Evolutionary conservation across 2,113 vertebrate genomes (phyloP).

Genomic region (Grallaria varia): DNA sequence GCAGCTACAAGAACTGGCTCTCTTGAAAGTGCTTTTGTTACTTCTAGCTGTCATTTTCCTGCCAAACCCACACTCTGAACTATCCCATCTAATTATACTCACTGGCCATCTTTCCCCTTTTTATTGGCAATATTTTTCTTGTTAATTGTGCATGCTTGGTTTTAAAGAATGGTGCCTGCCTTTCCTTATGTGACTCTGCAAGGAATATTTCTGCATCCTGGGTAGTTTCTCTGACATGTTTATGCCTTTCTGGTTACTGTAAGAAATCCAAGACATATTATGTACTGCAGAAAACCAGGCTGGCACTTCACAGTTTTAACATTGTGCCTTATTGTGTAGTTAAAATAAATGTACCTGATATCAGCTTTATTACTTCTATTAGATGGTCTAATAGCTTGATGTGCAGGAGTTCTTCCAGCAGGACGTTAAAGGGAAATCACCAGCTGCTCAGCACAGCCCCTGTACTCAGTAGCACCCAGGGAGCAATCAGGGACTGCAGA

Average conservation of each 20-base stretch:
- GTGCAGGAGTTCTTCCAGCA: not conserved
- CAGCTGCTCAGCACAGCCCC: not conserved
- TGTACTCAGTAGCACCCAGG: not conserved
- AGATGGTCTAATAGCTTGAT: not conserved
- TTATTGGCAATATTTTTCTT: conserved; percentile 66
- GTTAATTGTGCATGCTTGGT: conserved; percentile 53
- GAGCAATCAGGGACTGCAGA: not conserved
- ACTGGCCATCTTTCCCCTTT: conserved; percentile 48
- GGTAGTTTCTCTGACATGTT: conserved; percentile 60
- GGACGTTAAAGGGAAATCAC: conserved; percentile 36
- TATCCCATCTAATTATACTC: conserved; percentile 56
- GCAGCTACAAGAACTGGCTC: not conserved
- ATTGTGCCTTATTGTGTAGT: conserved; percentile 42
- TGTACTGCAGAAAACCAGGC: conserved; percentile 25
- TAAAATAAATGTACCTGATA: conserved; percentile 63
- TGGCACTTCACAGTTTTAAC: conserved; percentile 46
- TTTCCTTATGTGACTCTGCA: conserved; percentile 20
- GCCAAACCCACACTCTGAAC: conserved; percentile 17
- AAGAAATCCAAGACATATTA: conserved; percentile 55
- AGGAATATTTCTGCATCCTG: conserved; percentile 62
- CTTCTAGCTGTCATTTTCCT: not conserved
- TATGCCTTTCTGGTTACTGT: conserved; percentile 62
- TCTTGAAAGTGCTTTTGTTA: conserved; percentile 30
- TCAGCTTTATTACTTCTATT: conserved; percentile 56
- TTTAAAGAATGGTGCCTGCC: conserved; percentile 49